phyloP scores from a whole-genome alignment of 2,888 invertebrate genomes.

The Amiota communis region DNA sequence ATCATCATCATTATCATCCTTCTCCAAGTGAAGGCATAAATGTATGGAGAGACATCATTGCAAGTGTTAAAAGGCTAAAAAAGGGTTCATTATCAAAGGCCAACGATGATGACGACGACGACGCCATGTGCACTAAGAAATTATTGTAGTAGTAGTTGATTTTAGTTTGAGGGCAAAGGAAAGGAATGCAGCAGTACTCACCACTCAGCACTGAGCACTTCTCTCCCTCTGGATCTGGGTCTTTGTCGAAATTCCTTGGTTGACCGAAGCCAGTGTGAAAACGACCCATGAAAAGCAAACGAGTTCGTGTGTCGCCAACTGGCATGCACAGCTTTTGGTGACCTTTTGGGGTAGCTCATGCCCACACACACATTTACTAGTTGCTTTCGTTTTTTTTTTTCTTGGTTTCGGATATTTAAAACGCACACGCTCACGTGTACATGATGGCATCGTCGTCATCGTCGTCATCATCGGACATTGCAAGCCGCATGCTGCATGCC shows the following conservation, averaged over 20 bases:
- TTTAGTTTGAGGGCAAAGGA: too few relatives aligned
- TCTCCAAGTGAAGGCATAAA: not conserved
- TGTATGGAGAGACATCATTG: not conserved
- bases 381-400: constrained; percentile 1
- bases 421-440: not conserved
- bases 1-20: not conserved
- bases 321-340: too few relatives aligned
- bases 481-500: constrained; percentile 26
- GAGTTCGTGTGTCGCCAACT: not conserved
- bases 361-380: too few relatives aligned
- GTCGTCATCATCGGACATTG: constrained; percentile 15
- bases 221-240: too few relatives aligned
- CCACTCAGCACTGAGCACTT: too few relatives aligned
- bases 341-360: too few relatives aligned
- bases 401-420: not conserved
- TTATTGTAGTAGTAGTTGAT: too few relatives aligned
- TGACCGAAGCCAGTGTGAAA: constrained; percentile 19
- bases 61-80: constrained; percentile 9
- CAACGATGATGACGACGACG: not conserved
- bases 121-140: too few relatives aligned
- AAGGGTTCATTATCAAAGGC: constrained; percentile 26
- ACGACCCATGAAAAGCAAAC: not conserved
- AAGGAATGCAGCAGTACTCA: too few relatives aligned
- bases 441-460: not conserved
- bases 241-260: constrained; percentile 27